Evolutionary conservation across 1,140 invertebrate species (phyloP), one percentile per base, ranked within the genome.

Genomic region (Pentalonia nigronervosa): DNA sequence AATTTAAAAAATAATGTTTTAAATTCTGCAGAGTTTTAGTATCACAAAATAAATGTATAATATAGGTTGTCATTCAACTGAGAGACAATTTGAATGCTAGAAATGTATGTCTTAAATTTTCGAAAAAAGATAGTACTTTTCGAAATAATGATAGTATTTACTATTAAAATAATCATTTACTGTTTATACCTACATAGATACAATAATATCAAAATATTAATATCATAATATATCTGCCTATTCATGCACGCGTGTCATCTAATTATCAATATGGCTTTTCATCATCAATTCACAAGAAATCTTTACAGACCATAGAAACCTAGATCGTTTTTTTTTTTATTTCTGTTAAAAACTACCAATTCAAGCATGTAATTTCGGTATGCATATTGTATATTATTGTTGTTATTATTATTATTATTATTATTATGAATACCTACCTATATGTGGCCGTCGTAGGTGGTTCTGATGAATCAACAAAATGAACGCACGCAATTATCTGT

Each of bases 391-490:
- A 81, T 34, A 36, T 81, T 34, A 76, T 34, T n/a, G 34, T 76
- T n/a, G 34, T 34, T 60, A 67, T 67, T 21, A 20, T 81, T n/a
- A 81, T 81, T 34, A 81, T 34, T n/a, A 76, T 76, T n/a, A 76
- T 36, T 60, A 67, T 67, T 36, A 36, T 83, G 34, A 34, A n/a
- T 67, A n/a, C 41, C 41, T 41, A 41, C 41, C 41, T 41, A 83
- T 83, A 83, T 83, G 21, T 83, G 34, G 14, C 86, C 36, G 4
- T 48, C 45, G 86, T 87, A 87, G 45, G 86, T 87, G 45, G 36
- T 87, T n/a, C 17, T 48, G 45, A 87, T 48, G 45, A 87, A 48
- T 87, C 86, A 47, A 48, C 45, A 48, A 87, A 87, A 87, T 36
- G 34, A 36, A n/a, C 30, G 25, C 36, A 87, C 30, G 86, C 86